A percentile compares a stretch with the other conserved stretches of the same genome.
Evolutionary conservation across 2,113 vertebrate genomes (phyloP).

Genomic region (Hippocampus barbouri): DNA sequence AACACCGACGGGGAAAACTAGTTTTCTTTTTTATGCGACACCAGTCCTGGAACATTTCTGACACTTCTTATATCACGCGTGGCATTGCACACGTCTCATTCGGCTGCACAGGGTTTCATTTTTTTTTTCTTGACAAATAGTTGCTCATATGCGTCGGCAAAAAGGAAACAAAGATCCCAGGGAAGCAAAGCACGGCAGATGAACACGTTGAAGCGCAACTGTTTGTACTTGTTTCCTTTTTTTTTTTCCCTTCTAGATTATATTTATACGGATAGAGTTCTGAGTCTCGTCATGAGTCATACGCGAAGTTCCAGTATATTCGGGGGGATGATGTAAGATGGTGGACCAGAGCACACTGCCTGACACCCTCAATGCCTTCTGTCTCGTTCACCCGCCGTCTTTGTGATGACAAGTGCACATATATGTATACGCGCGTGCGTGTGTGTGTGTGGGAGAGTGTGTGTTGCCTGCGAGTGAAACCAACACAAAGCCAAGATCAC

Average conservation of each 20-base stretch:
- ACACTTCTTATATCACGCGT: background rate
- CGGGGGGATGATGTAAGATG: conserved; percentile 24
- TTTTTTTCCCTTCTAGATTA: conserved; percentile 17
- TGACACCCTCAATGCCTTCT: conserved; percentile 68
- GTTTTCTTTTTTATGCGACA: background rate
- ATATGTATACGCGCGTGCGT: background rate
- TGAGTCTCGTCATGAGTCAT: background rate
- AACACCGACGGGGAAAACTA: background rate
- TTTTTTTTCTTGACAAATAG: background rate
- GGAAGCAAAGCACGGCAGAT: conserved; percentile 26
- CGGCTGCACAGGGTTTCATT: conserved; percentile 33
- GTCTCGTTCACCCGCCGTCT: conserved; percentile 52
- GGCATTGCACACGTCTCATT: conserved; percentile 19
- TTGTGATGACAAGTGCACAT: conserved; percentile 1
- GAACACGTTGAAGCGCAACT: background rate
- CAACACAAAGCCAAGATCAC: background rate
- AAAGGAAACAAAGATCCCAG: background rate
- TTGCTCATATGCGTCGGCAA: background rate
- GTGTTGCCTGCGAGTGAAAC: background rate
- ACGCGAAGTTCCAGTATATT: conserved; percentile 17
- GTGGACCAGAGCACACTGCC: conserved; percentile 69
- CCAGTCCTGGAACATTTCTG: background rate
- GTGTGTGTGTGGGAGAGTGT: conserved; percentile 1
- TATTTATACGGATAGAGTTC: conserved; percentile 22
- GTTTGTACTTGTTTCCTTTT: conserved; percentile 34